Conservation (phyloP, 2,888 invertebrate genomes). For the Lasioglossum oenotherae region DNA sequence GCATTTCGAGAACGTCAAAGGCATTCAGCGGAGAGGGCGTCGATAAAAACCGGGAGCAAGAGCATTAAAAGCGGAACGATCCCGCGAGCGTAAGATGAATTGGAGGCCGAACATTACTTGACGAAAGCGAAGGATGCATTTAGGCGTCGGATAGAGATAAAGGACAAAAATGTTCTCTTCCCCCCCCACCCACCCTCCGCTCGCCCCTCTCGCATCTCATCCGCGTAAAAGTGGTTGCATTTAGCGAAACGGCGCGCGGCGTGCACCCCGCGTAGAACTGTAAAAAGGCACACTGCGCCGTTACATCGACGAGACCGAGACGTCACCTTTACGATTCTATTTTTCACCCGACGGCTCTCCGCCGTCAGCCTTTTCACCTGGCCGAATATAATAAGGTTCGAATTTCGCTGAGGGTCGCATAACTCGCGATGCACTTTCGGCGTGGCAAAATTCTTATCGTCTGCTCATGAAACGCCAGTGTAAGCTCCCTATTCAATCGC, state of each 20-base stretch:
- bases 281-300: slow-evolving; percentile 17
- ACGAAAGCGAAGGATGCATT: slow-evolving; percentile 39
- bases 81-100: slow-evolving; percentile 11
- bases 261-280: slow-evolving; percentile 37
- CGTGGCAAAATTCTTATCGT: slow-evolving; percentile 17
- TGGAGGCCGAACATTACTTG: slow-evolving; percentile 28
- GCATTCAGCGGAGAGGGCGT: slow-evolving; percentile 3
- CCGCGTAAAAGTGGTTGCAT: slow-evolving; percentile 40
- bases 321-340: slow-evolving; percentile 28
- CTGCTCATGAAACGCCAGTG: slow-evolving; percentile 13
- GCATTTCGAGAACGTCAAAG: background rate
- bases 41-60: slow-evolving; percentile 23
- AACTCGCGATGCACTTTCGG: slow-evolving; percentile 15
- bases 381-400: slow-evolving; percentile 47
- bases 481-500: slow-evolving; percentile 13
- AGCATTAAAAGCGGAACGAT: slow-evolving; percentile 29
- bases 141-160: slow-evolving; percentile 21
- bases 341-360: slow-evolving; percentile 1
- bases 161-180: background rate
- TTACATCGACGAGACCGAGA: slow-evolving; percentile 29
- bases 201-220: slow-evolving; percentile 19
- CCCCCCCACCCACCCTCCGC: no score
- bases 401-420: slow-evolving; percentile 29
- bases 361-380: slow-evolving; percentile 27
- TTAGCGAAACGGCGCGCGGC: slow-evolving; percentile 21